Base-by-base conservation (phyloP, 2,888 invertebrate species). In the Rhamphomyia laevipes region DNA sequence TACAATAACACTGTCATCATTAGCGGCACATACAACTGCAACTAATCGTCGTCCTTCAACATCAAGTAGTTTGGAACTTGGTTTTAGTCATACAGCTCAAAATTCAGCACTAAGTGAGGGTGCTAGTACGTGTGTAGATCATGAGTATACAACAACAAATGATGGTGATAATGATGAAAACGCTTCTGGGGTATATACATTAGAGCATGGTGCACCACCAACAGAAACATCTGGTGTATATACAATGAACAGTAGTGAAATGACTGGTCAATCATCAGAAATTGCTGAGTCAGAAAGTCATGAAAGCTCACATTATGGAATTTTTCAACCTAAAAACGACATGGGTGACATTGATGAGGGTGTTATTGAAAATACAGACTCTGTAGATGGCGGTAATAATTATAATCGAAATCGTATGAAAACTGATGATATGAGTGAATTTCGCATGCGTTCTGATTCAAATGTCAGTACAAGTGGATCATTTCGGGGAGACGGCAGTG, bases 401-500 rank as follows among this genome's bases (percentile, higher is more conserved):
- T 55, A 49, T 45, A 47, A 51, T 30, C 53, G 46, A 49, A 67
- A 64, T 49, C 60, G 68, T 50, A 72, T 76, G 52, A 74, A 75
- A 57, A 73, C 71, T 57, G 68, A 69, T 41, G 74, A 74, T 56
- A 72, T 72, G 55, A 71, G 65, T 47, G 60, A 66, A 45, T 83
- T 82, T 62, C 73, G 84, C 50, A 74, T 80, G 61, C 72, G 84
- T 49, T 83, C 86, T 38, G 86, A 87, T 62, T 89, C 89, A 2
- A 83, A 84, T 58, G 78, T 85, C 1, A 88, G 88, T 65, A 81
- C 82, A n/a, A 74, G 78, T 30, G 80, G 78, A 18, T 88, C 88
- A 45, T 89, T 89, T 65, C 82, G 87, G 44, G 89, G 89, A 4
- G 89, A 89, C 61, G 89, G 89, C n/a, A 89, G 88, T 62, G 89